Evolutionary conservation across 2,888 invertebrate genomes (phyloP).

Genomic region (Drosophila algonquin): DNA sequence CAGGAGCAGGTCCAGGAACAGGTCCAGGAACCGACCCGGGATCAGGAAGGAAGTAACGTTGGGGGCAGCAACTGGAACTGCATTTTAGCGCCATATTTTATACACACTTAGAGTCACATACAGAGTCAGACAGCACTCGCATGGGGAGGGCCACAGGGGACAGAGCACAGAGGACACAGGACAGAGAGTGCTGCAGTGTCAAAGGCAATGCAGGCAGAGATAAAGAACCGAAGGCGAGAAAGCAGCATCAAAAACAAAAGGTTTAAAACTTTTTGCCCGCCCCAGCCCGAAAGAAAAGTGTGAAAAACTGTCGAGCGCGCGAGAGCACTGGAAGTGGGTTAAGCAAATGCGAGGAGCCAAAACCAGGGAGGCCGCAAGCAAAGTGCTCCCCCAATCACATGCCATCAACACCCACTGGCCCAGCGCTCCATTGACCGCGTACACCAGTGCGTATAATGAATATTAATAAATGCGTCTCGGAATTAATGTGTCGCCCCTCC

Average conservation of each 20-base stretch:
- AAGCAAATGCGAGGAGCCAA: slow-evolving; percentile 61
- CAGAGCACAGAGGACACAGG: slow-evolving; percentile 3
- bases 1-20: slow-evolving; percentile 21
- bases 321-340: slow-evolving; percentile 55
- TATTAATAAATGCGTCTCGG: slow-evolving; percentile 70
- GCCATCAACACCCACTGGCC: neutral
- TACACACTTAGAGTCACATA: slow-evolving; percentile 79
- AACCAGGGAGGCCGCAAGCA: slow-evolving; percentile 37
- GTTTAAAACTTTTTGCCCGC: slow-evolving; percentile 57
- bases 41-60: neutral
- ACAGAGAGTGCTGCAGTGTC: slow-evolving; percentile 63
- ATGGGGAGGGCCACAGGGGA: neutral
- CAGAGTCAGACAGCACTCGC: slow-evolving; percentile 36
- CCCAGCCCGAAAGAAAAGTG: slow-evolving; percentile 18
- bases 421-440: slow-evolving; percentile 15
- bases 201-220: slow-evolving; percentile 73
- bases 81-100: slow-evolving; percentile 78
- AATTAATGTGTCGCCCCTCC: slow-evolving; percentile 63
- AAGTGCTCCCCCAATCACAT: slow-evolving; percentile 51
- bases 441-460: slow-evolving; percentile 69
- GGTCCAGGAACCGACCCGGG: slow-evolving; percentile 16
- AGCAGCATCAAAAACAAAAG: slow-evolving; percentile 63
- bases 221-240: slow-evolving; percentile 46
- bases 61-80: slow-evolving; percentile 52
- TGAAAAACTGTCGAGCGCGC: slow-evolving; percentile 20